Evolutionary conservation across 1,140 invertebrate species (phyloP), one percentile per base, ranked within the genome.

Genomic region (Heliconius congener): DNA sequence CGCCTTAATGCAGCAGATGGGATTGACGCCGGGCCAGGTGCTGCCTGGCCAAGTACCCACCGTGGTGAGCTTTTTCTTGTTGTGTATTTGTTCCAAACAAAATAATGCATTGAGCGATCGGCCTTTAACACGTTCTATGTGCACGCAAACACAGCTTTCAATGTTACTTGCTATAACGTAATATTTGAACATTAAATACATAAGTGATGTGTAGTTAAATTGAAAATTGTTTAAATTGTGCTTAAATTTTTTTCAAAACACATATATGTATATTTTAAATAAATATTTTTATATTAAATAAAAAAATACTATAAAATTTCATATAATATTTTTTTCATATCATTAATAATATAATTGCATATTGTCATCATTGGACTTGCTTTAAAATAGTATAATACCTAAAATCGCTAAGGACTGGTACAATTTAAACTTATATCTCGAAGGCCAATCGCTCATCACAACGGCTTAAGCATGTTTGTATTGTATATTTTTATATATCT

Each of bases 1-100:
- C 95, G 98, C 98, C 80, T 96, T 99, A 84, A 98, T 99, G 97
- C 98, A 99, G 95, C 98, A 99, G 95, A 98, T 99, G 98, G 98
- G 98, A 85, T 96, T 98, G 83, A 96, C 97, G 86, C 97, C 97
- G 82, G 97, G 97, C 88, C 98, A 98, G 95, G 96, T 98, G 85
- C 96, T 98, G 89, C 97, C 98, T 95, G 97, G 98, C 94, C 98
- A 98, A 96, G 96, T 98, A 91, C 98, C 98, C 90, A 88, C 97
- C 91, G 97, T 98, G 96, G 98, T 98, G 96, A 97, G 97, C 97
- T 57, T 78, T 16, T 52, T 55, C 76, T 73, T 23, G 55, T 76
- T 73, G 34, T 71, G 74, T 52, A 71, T 39, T 72, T 39, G 80
- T 83, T 82, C 79, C 82, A 77, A 80, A 78, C 70, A 72, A 79